phyloP scores from a whole-genome alignment of 2,797 vertebrate species.

The Caiman crocodilus region DNA sequence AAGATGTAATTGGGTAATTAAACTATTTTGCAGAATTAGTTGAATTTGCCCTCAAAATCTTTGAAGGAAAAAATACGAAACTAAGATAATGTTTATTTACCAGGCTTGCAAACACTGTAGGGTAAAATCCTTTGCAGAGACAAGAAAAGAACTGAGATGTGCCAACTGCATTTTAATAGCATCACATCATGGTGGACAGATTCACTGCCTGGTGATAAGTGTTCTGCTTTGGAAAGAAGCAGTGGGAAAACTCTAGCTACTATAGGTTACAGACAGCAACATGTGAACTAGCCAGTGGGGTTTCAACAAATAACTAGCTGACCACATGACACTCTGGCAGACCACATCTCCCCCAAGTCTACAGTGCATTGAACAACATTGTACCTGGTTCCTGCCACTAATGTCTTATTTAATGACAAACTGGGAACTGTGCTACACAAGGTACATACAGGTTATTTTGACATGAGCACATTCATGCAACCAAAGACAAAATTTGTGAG shows the following conservation, averaged over 20 bases:
- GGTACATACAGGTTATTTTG: conserved; percentile 9
- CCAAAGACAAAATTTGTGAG: background rate
- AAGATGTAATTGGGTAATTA: background rate
- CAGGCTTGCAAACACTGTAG: background rate
- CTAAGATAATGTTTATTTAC: background rate
- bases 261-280: background rate
- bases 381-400: background rate
- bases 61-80: background rate
- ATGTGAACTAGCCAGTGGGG: background rate
- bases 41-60: conserved; percentile 7
- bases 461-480: background rate
- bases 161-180: background rate
- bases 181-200: background rate
- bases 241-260: background rate
- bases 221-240: background rate
- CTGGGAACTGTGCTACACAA: background rate
- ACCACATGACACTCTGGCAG: background rate
- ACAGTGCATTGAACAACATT: background rate
- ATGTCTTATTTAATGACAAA: background rate
- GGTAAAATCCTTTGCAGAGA: background rate
- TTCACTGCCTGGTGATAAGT: background rate
- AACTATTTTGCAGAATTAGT: background rate
- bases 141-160: background rate
- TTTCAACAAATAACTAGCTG: background rate
- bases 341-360: background rate